Conservation (phyloP, 2,113 vertebrate species). For the Oncorhynchus mykiss region DNA sequence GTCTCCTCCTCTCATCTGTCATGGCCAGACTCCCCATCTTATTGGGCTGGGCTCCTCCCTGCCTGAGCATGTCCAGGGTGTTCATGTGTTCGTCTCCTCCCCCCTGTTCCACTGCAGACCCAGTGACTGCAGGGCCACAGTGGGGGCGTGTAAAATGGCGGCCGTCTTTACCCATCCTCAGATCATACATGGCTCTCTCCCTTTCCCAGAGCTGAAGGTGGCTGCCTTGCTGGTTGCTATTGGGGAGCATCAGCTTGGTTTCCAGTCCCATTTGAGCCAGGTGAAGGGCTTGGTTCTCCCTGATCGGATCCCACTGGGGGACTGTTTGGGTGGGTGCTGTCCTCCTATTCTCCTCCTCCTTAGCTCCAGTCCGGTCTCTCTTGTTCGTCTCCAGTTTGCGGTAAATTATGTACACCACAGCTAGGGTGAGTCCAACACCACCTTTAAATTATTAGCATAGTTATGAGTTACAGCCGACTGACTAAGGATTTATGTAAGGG, state of each 20-base stretch:
- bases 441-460: constrained; percentile 48
- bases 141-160: constrained; percentile 25
- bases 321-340: constrained; percentile 28
- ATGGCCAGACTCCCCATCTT: not conserved
- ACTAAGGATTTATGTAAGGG: too few relatives aligned
- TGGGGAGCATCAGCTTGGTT: constrained; percentile 2
- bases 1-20: constrained; percentile 10
- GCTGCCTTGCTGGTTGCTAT: not conserved
- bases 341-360: constrained; percentile 45
- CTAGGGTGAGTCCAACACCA: constrained; percentile 63
- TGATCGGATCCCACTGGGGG: constrained; percentile 27
- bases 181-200: constrained; percentile 11
- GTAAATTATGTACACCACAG: constrained; percentile 50
- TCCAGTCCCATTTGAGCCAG: not conserved
- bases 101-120: not conserved
- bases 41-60: constrained; percentile 12
- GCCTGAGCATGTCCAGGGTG: constrained; percentile 10
- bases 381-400: constrained; percentile 42
- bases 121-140: constrained; percentile 5
- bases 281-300: constrained; percentile 21
- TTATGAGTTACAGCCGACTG: too few relatives aligned
- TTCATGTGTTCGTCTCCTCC: constrained; percentile 5
- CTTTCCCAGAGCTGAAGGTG: constrained; percentile 21
- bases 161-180: constrained; percentile 10
- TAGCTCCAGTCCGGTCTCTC: constrained; percentile 35